phyloP scores from a whole-genome alignment of 1,140 invertebrate species.

The Drosophila hydei region DNA sequence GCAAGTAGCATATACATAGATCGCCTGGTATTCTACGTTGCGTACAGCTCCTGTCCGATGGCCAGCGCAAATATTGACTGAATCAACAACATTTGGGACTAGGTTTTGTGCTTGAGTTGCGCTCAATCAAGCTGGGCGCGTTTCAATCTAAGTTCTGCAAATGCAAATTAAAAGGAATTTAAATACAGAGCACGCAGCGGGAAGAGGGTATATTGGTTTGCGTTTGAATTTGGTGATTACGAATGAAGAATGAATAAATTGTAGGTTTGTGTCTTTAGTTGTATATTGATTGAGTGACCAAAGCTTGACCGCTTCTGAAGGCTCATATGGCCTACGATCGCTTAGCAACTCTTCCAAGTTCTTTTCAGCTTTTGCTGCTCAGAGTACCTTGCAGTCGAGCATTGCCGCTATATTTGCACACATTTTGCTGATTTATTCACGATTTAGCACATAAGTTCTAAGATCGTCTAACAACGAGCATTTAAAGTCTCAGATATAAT shows the following conservation, averaged over 20 bases:
- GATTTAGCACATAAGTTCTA: background rate
- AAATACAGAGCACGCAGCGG: background rate
- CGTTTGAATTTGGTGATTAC: background rate
- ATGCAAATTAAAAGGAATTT: constrained; percentile 13
- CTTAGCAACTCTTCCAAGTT: no score
- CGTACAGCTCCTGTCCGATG: constrained; percentile 1
- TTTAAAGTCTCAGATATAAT: background rate
- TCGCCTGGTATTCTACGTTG: constrained; percentile 4
- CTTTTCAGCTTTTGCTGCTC: no score
- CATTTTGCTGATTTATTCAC: no score
- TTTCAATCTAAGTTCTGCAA: constrained; percentile 24
- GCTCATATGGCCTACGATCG: no score
- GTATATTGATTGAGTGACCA: no score
- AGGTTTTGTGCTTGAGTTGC: constrained; percentile 47
- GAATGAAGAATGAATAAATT: no score
- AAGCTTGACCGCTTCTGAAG: no score
- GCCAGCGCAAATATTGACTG: constrained; percentile 50
- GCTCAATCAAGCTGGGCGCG: constrained; percentile 56
- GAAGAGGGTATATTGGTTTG: background rate
- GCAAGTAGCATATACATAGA: constrained; percentile 1
- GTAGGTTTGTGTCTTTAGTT: no score
- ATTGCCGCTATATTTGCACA: no score
- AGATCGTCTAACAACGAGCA: background rate
- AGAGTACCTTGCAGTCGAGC: background rate
- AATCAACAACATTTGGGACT: constrained; percentile 52